Conservation (phyloP, 2,888 invertebrate genomes). For the Oligia fasciuncula region DNA sequence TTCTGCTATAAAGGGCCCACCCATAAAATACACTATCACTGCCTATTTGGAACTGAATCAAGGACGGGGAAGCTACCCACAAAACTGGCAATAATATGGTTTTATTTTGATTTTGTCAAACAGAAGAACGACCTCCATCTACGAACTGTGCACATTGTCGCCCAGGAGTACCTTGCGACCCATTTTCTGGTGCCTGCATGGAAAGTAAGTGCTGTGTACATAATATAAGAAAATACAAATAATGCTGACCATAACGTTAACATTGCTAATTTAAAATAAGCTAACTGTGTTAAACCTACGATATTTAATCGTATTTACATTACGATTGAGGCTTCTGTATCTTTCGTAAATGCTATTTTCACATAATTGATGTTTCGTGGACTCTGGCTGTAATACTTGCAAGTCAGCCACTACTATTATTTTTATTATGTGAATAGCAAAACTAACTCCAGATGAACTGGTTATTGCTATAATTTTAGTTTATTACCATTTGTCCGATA, state of each 20-base stretch:
- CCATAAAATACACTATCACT: neutral
- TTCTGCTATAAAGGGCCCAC: no score
- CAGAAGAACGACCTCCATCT: slow-evolving; percentile 72
- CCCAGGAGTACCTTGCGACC: slow-evolving; percentile 94
- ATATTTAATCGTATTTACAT: slow-evolving; percentile 45
- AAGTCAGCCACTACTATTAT: slow-evolving; percentile 79
- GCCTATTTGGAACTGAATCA: neutral
- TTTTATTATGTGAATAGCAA: slow-evolving; percentile 86
- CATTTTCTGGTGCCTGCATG: slow-evolving; percentile 94
- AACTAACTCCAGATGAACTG: slow-evolving; percentile 90
- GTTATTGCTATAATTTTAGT: slow-evolving; percentile 86
- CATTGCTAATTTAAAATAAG: slow-evolving; percentile 61
- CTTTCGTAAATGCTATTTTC: slow-evolving; percentile 73
- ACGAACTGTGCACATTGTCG: slow-evolving; percentile 94
- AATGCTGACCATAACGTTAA: slow-evolving; percentile 59
- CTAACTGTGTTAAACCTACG: slow-evolving; percentile 55
- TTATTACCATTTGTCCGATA: slow-evolving; percentile 89
- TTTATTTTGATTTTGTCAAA: slow-evolving; percentile 33
- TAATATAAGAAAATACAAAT: slow-evolving; percentile 29
- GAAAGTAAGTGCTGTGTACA: slow-evolving; percentile 92
- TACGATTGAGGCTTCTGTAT: slow-evolving; percentile 59
- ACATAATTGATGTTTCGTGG: slow-evolving; percentile 78
- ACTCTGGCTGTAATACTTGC: slow-evolving; percentile 81
- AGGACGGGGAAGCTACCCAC: neutral
- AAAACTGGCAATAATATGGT: neutral